A percentile compares a stretch with the other conserved stretches of the same genome.
Conservation (phyloP, 2,797 vertebrate species). For the Discoglossus pictus region DNA sequence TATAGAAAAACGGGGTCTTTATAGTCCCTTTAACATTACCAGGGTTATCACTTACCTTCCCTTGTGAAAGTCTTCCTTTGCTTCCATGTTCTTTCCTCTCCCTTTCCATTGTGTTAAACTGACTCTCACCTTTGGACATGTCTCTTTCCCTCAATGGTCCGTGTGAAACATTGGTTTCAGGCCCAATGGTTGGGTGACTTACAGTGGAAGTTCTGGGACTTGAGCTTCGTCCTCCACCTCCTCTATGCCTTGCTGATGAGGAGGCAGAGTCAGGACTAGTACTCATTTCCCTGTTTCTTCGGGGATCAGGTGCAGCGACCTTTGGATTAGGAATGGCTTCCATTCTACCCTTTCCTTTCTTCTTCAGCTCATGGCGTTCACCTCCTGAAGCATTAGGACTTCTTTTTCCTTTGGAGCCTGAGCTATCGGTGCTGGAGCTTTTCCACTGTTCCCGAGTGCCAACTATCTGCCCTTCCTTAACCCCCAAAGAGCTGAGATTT, state of each 20-base stretch:
- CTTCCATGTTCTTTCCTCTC: constrained; percentile 10
- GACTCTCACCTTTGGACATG: neutral
- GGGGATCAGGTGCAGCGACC: neutral
- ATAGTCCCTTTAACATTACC: too few species aligned
- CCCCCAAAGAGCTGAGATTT: constrained; percentile 77
- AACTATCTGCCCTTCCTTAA: constrained; percentile 53
- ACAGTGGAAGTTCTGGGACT: neutral
- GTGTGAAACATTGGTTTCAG: neutral
- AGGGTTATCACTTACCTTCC: constrained; percentile 18
- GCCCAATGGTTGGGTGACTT: constrained; percentile 5
- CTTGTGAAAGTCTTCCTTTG: neutral
- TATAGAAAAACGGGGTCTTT: too few species aligned
- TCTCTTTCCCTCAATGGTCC: neutral
- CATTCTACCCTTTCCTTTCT: constrained; percentile 1
- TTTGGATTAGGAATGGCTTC: neutral
- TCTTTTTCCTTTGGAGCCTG: constrained; percentile 36
- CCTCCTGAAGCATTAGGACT: neutral
- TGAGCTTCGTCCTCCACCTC: neutral
- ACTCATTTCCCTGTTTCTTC: constrained; percentile 7
- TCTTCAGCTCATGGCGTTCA: neutral
- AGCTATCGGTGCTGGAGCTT: constrained; percentile 37
- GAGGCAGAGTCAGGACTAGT: constrained; percentile 44
- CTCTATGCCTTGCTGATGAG: neutral
- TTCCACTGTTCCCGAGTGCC: constrained; percentile 4
- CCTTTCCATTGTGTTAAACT: neutral